Percentiles rank a stretch among this genome's conserved stretches.
These are phyloP conservation scores for Oryzias celebensis DNA, from an alignment of 2,113 vertebrate genomes.

Conservation along the genomic window DNA sequence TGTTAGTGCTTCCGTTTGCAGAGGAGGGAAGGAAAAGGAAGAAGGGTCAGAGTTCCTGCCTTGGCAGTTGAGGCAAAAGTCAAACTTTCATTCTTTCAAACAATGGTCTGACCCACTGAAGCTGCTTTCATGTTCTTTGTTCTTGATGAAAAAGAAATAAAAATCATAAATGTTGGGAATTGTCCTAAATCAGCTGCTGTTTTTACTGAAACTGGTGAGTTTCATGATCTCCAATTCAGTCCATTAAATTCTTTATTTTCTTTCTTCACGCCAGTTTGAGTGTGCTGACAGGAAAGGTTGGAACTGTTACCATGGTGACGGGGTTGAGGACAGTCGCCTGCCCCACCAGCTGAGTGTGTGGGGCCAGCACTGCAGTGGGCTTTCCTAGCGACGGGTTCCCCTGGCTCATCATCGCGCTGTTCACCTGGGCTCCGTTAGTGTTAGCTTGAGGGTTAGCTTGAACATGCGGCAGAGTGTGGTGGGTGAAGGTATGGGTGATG, in stretches of 20 bases:
- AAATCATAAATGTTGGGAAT: slow-evolving; percentile 31
- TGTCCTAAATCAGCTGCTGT: slow-evolving; percentile 11
- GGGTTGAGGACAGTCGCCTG: slow-evolving; percentile 93
- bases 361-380: slow-evolving; percentile 74
- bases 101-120: slow-evolving; percentile 37
- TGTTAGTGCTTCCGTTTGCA: slow-evolving; percentile 66
- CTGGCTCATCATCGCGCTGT: slow-evolving; percentile 78
- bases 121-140: slow-evolving; percentile 29
- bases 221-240: slow-evolving; percentile 16
- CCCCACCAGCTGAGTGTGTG: slow-evolving; percentile 89
- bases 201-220: slow-evolving; percentile 17
- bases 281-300: slow-evolving; percentile 92
- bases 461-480: slow-evolving; percentile 75
- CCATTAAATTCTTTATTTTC: not conserved
- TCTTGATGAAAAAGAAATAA: slow-evolving; percentile 18
- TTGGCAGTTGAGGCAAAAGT: slow-evolving; percentile 38
- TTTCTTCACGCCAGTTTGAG: slow-evolving; percentile 88
- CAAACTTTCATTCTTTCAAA: slow-evolving; percentile 52
- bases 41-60: slow-evolving; percentile 35
- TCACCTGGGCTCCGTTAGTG: slow-evolving; percentile 81
- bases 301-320: slow-evolving; percentile 96
- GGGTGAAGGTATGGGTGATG: slow-evolving; percentile 91
- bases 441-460: slow-evolving; percentile 54
- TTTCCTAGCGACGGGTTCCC: slow-evolving; percentile 83
- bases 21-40: slow-evolving; percentile 22